These are phyloP conservation scores for Callipepla squamata DNA, from an alignment of 2,113 vertebrate genomes.

Conservation along the genomic window DNA sequence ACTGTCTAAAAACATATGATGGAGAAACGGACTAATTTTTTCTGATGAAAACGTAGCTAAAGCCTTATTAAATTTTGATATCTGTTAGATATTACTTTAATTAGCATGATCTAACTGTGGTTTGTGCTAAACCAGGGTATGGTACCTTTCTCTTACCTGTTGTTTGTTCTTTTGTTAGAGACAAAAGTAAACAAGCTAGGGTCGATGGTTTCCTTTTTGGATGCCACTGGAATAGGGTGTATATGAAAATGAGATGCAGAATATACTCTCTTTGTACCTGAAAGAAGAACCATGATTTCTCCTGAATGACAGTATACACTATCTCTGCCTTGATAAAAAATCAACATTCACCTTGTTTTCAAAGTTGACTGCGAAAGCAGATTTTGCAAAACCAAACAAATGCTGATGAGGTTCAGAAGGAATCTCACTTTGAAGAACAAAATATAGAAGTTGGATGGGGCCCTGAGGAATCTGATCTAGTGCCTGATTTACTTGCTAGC, in stretches of 20 bases:
- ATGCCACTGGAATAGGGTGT: background rate
- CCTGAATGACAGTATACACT: background rate
- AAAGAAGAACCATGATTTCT: background rate
- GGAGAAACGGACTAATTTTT: background rate
- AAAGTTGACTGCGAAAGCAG: background rate
- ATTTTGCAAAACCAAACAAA: background rate
- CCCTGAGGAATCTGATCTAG: too few relatives aligned
- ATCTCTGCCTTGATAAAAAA: background rate
- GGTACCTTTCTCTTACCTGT: background rate
- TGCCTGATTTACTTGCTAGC: too few relatives aligned
- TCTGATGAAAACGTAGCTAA: background rate
- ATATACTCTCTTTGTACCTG: background rate
- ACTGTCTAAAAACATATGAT: fast-evolving
- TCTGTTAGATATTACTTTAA: background rate
- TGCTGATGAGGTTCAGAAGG: background rate
- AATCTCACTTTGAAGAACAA: background rate
- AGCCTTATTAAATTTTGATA: background rate
- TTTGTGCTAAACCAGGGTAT: fast-evolving
- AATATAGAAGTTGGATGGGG: background rate
- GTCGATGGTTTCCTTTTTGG: background rate
- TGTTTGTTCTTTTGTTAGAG: background rate
- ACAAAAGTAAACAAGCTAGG: background rate
- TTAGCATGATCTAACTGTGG: background rate
- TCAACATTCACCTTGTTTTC: background rate
- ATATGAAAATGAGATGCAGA: background rate